Base-by-base conservation (phyloP, 2,888 invertebrate genomes). In the Caenorhabditis drosophilae region DNA sequence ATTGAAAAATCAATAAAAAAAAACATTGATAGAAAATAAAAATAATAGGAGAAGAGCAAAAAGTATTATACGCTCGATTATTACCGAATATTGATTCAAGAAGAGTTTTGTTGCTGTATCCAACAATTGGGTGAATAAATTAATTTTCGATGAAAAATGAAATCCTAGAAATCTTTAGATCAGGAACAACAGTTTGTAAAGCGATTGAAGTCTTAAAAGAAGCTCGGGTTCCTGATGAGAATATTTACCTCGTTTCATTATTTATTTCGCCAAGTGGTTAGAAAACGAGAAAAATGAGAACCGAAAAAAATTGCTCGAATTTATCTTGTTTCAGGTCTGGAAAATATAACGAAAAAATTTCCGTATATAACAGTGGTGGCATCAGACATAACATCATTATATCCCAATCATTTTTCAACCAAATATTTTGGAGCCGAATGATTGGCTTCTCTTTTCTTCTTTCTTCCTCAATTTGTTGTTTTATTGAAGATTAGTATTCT, bases 331-430 rank as follows among this genome's bases (percentile, higher is more conserved):
- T 26, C 78, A 85, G 85, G 84, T 60, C 79, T 84, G n/a, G 73
- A 77, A 35, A 67, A 77, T 9, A 76, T 86, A 26, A 78, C 82
- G 41, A 70, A 76, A 20, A 76, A 75, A 50, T 85, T 82, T 67
- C 86, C 86, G 9, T 77, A 79, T 6, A 89, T 98, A 90, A 94
- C 91, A 85, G 93, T 97, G 77, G 87, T 98, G 57, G 95, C 97
- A 0, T 93, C 96, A 0, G 97, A 98, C 85, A 88, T 98, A 25
- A 92, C 95, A 85, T 90, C 90, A 0, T 90, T 94, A 2, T 93
- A 95, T 9, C 97, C 97, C 9, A 94, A 93, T 86, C 96, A 97
- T 85, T 98, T 98, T 86, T 96, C 97, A 50, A 92, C 92, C 86
- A 95, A 93, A 85, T 98, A 98, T 86, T 98, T 98, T 87, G 97